Evolutionary conservation across 2,888 invertebrate species (phyloP).

Genomic region (Mythimna albipuncta): DNA sequence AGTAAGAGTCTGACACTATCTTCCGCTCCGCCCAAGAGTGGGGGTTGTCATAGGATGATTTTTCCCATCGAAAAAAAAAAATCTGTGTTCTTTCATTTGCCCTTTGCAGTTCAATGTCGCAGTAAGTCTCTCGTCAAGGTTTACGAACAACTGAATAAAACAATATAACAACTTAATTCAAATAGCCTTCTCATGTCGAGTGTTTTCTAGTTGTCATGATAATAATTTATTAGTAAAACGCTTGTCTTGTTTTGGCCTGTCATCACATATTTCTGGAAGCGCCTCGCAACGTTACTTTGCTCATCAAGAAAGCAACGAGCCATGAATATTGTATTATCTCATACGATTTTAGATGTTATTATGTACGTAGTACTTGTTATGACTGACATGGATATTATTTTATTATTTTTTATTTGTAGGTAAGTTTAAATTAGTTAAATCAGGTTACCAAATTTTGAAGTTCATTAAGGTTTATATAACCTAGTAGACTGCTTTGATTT

Average conservation of each 20-base stretch:
- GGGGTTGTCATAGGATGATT: too few relatives aligned
- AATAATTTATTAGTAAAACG: constrained; percentile 32
- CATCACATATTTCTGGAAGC: constrained; percentile 5
- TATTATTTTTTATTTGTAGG: too few relatives aligned
- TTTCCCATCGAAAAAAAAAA: too few relatives aligned
- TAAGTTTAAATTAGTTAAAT: neutral
- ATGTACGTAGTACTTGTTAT: neutral
- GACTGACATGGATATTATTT: neutral
- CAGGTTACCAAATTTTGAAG: too few relatives aligned
- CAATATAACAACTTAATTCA: neutral
- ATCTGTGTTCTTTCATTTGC: too few relatives aligned
- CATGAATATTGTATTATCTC: constrained; percentile 27
- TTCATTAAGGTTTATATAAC: too few relatives aligned
- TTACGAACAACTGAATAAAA: neutral
- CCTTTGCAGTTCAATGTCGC: too few relatives aligned
- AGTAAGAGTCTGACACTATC: too few relatives aligned
- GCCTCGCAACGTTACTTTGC: constrained; percentile 18
- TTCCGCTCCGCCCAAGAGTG: too few relatives aligned
- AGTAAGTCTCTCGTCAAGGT: too few relatives aligned
- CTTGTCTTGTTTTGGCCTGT: constrained; percentile 24
- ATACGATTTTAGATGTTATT: constrained; percentile 11
- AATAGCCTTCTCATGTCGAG: constrained; percentile 5
- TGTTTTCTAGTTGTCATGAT: constrained; percentile 7
- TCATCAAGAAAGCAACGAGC: constrained; percentile 33
- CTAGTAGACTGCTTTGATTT: too few relatives aligned